Evolutionary conservation across 2,888 invertebrate genomes (phyloP).

Genomic region (Lottia scabra): DNA sequence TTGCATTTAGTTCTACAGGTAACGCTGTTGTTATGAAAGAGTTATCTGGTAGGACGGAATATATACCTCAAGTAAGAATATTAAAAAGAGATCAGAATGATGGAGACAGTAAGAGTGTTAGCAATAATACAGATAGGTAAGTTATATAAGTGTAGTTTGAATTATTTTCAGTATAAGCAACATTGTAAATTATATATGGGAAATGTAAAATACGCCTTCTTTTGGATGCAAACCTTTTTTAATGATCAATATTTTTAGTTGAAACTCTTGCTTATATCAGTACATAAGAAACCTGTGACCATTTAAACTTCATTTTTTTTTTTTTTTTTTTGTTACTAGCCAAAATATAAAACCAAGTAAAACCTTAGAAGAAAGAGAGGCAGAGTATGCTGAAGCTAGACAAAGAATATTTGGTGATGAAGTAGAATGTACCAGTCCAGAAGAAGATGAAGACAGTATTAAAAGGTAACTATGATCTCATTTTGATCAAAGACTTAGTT

Average conservation of each 20-base stretch:
- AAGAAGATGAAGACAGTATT: constrained; percentile 15
- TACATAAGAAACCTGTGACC: no score
- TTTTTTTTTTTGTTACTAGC: not conserved
- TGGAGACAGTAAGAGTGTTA: not conserved
- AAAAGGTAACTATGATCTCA: no score
- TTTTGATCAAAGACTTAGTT: not conserved
- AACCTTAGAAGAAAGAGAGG: constrained; percentile 79
- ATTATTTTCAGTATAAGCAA: no score
- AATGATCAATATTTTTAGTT: no score
- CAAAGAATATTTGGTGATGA: constrained; percentile 83
- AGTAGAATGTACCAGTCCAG: constrained; percentile 26
- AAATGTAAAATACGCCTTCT: no score
- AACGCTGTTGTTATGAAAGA: constrained; percentile 35
- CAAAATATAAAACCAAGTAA: constrained; percentile 67
- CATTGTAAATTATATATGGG: no score
- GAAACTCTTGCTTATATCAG: no score
- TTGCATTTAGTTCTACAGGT: no score
- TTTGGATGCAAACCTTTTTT: no score
- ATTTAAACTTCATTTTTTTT: no score
- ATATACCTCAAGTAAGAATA: constrained; percentile 57
- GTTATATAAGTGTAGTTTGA: constrained; percentile 2
- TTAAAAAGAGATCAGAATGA: constrained; percentile 42
- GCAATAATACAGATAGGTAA: constrained; percentile 1
- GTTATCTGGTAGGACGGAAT: constrained; percentile 49
- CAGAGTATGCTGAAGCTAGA: constrained; percentile 93